Percentiles rank a stretch among this genome's conserved stretches.
Evolutionary conservation across 2,888 invertebrate genomes (phyloP).

Genomic region (Lomographa bimaculata): DNA sequence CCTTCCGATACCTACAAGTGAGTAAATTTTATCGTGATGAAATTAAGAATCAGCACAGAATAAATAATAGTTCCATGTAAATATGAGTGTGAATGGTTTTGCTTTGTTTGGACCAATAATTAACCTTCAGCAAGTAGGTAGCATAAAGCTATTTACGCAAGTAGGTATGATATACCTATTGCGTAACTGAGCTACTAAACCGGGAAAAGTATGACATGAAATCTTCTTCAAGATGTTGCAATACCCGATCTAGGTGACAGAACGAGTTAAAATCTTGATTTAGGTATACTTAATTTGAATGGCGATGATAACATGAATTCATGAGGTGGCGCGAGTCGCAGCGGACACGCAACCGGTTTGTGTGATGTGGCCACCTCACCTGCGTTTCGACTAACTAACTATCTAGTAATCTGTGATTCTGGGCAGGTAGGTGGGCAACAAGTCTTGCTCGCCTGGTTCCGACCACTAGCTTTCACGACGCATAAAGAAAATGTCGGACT

Average conservation of each 20-base stretch:
- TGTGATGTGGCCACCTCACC: slow-evolving; percentile 62
- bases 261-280: slow-evolving; percentile 12
- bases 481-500: slow-evolving; percentile 48
- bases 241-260: slow-evolving; percentile 15
- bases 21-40: too few relatives aligned
- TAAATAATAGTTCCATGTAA: too few relatives aligned
- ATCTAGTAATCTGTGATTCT: slow-evolving; percentile 15
- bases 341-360: slow-evolving; percentile 67
- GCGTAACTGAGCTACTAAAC: too few relatives aligned
- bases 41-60: too few relatives aligned
- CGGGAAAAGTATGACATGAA: too few relatives aligned
- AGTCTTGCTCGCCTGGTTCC: slow-evolving; percentile 59
- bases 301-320: slow-evolving; percentile 22
- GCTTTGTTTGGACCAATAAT: too few relatives aligned
- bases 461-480: slow-evolving; percentile 65
- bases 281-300: slow-evolving; percentile 18
- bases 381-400: slow-evolving; percentile 32
- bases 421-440: slow-evolving; percentile 24
- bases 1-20: too few relatives aligned
- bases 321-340: slow-evolving; percentile 45
- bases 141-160: too few relatives aligned
- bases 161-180: too few relatives aligned
- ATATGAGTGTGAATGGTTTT: too few relatives aligned
- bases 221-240: slow-evolving; percentile 18
- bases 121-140: too few relatives aligned